phyloP scores from a whole-genome alignment of 1,140 invertebrate species.

The Harpegnathos saltator region DNA sequence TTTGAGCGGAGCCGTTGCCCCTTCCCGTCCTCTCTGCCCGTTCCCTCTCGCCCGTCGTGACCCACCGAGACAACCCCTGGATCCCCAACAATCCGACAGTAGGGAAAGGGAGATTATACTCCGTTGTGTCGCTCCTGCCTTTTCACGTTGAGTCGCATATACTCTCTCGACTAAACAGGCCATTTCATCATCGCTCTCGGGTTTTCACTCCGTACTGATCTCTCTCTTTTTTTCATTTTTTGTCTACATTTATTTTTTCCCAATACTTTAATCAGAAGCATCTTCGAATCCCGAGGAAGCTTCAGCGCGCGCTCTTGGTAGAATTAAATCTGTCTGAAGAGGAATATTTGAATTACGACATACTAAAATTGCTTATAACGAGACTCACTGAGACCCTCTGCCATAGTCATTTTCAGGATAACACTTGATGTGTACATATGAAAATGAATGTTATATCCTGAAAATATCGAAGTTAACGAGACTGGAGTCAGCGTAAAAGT shows the following conservation, averaged over 20 bases:
- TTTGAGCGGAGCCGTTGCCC: constrained; percentile 71
- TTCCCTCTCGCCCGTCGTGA: constrained; percentile 30
- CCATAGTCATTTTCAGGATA: too few species aligned
- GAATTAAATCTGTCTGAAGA: too few species aligned
- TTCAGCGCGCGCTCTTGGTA: too few species aligned
- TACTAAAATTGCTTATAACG: too few species aligned
- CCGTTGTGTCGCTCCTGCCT: constrained; percentile 65
- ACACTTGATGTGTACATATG: too few species aligned
- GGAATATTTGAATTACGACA: too few species aligned
- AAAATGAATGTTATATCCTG: too few species aligned
- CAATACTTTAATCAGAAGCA: constrained; percentile 17
- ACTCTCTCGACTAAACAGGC: constrained; percentile 68
- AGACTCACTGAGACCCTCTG: too few species aligned
- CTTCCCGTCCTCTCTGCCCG: constrained; percentile 5
- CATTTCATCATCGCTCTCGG: constrained; percentile 68
- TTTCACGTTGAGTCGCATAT: constrained; percentile 65
- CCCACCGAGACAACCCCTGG: constrained; percentile 43
- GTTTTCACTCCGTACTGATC: constrained; percentile 31
- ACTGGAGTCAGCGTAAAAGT: too few species aligned
- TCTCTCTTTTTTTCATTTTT: constrained; percentile 19
- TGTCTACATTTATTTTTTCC: constrained; percentile 26
- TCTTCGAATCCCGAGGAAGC: too few species aligned
- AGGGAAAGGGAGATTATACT: constrained; percentile 62
- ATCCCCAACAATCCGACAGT: constrained; percentile 48
- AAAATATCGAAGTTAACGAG: too few species aligned